Percentiles rank a stretch among this genome's conserved stretches.
Conservation (phyloP, 2,888 invertebrate species). For the Mechanitis mazaeus region DNA sequence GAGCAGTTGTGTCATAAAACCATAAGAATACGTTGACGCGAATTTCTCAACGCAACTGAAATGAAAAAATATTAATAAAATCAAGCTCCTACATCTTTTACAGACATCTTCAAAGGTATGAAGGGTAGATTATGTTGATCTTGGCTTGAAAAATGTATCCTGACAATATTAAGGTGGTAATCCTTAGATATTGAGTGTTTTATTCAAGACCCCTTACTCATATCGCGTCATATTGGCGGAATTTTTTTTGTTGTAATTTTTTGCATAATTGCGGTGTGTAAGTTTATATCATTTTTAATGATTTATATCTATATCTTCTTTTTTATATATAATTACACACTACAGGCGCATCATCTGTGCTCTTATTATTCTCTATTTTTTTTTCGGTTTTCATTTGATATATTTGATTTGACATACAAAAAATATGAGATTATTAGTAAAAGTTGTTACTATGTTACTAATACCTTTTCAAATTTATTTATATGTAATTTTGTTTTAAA, state of each 20-base stretch:
- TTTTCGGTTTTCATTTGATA: too few species aligned
- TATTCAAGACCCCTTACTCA: conserved; percentile 47
- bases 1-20: conserved; percentile 69
- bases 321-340: too few species aligned
- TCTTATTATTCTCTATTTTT: too few species aligned
- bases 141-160: conserved; percentile 54
- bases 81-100: neutral
- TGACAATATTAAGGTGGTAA: conserved; percentile 68
- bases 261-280: too few species aligned
- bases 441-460: too few species aligned
- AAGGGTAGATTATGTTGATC: conserved; percentile 57
- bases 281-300: neutral
- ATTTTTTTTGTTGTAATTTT: conserved; percentile 22
- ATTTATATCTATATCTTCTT: too few species aligned
- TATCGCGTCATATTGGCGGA: conserved; percentile 35
- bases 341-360: too few species aligned
- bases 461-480: too few species aligned
- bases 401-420: too few species aligned
- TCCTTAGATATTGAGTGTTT: conserved; percentile 68
- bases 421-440: too few species aligned
- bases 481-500: too few species aligned
- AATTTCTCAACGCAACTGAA: conserved; percentile 68
- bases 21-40: conserved; percentile 61
- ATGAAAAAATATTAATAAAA: conserved; percentile 28
- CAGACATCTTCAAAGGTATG: conserved; percentile 23